Percentiles rank a stretch among this genome's conserved stretches.
Conservation (phyloP, 2,797 vertebrate genomes). For the Semotilus atromaculatus region DNA sequence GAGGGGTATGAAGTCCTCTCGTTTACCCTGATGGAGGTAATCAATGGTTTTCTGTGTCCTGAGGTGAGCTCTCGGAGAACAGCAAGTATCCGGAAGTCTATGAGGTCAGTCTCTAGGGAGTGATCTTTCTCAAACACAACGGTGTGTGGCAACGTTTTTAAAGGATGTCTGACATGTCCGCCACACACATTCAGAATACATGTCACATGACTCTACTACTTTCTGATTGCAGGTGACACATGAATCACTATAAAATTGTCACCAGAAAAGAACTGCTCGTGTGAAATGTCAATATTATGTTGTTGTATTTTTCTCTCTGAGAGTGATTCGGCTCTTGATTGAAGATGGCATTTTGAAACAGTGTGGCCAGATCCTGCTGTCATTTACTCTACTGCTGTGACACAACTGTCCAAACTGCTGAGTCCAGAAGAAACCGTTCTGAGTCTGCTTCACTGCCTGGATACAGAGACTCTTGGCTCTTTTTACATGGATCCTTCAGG, state of each 20-base stretch:
- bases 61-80: slow-evolving; percentile 6
- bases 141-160: too few relatives aligned
- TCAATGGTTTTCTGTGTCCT: slow-evolving; percentile 35
- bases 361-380: slow-evolving; percentile 23
- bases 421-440: neutral
- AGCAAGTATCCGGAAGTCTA: slow-evolving; percentile 20
- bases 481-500: neutral
- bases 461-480: neutral
- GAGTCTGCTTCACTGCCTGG: neutral
- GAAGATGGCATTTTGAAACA: slow-evolving; percentile 33
- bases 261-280: slow-evolving; percentile 34
- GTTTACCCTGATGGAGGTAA: slow-evolving; percentile 15
- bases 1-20: slow-evolving; percentile 9
- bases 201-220: neutral
- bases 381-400: slow-evolving; percentile 1
- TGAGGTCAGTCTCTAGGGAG: slow-evolving; percentile 48
- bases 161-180: slow-evolving; percentile 2
- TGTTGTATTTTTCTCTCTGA: slow-evolving; percentile 18
- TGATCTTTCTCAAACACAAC: slow-evolving; percentile 40
- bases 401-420: slow-evolving; percentile 13
- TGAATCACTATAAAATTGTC: slow-evolving; percentile 28
- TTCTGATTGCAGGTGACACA: slow-evolving; percentile 16
- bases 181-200: slow-evolving; percentile 10
- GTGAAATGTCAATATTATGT: slow-evolving; percentile 35
- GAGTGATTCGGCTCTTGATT: slow-evolving; percentile 45